These are phyloP conservation scores for Oxyruncus cristatus DNA, from an alignment of 2,113 vertebrate genomes.

Conservation along the genomic window DNA sequence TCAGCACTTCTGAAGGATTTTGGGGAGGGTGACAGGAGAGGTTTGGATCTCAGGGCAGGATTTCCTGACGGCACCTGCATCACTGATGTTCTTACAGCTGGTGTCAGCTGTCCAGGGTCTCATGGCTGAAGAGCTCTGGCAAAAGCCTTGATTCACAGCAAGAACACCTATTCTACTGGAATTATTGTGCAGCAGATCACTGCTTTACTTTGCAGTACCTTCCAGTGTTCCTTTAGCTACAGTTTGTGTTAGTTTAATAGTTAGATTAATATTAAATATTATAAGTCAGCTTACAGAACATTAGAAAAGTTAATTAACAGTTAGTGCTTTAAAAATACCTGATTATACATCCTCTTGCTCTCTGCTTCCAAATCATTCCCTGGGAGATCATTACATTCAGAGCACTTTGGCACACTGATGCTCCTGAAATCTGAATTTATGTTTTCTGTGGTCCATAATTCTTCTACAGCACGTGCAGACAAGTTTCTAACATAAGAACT, in stretches of 20 bases:
- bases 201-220: not conserved
- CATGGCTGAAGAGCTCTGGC: not conserved
- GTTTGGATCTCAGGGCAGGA: not conserved
- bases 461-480: slow-evolving; percentile 53
- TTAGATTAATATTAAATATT: not conserved
- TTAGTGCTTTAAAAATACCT: slow-evolving; percentile 48
- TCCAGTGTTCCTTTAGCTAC: not conserved
- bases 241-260: not conserved
- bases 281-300: not conserved
- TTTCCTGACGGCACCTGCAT: too few species aligned
- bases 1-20: not conserved
- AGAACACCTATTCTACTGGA: not conserved
- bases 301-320: not conserved
- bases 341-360: slow-evolving; percentile 65
- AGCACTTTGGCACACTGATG: not conserved
- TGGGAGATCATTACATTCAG: not conserved
- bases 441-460: slow-evolving; percentile 57
- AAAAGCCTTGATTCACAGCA: not conserved
- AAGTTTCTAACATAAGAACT: slow-evolving; percentile 36
- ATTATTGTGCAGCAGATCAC: not conserved
- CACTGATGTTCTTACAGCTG: not conserved
- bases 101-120: not conserved
- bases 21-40: not conserved
- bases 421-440: not conserved
- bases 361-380: slow-evolving; percentile 32